These are phyloP conservation scores for Perca flavescens DNA, from an alignment of 2,113 vertebrate species.

Conservation along the genomic window DNA sequence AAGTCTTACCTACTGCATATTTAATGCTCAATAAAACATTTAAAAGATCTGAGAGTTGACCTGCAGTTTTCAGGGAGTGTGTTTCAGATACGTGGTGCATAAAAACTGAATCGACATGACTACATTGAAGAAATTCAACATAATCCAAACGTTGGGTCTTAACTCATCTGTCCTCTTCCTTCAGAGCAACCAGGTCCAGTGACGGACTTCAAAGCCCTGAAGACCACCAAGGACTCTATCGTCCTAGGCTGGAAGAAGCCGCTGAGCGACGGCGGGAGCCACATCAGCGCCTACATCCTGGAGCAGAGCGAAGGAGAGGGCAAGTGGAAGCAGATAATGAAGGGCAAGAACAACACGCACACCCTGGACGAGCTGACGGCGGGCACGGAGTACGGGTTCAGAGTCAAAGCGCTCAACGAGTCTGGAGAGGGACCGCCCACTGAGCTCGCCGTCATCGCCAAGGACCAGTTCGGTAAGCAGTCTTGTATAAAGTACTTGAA, in stretches of 20 bases:
- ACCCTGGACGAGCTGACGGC: conserved; percentile 88
- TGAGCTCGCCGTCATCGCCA: conserved; percentile 91
- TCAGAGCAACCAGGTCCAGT: conserved; percentile 97
- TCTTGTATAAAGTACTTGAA: too few relatives aligned
- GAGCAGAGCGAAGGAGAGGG: conserved; percentile 89
- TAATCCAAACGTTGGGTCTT: background rate
- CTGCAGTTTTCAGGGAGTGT: too few relatives aligned
- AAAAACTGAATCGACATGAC: too few relatives aligned
- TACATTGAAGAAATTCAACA: background rate
- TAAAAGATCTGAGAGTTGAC: too few relatives aligned
- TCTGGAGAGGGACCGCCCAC: conserved; percentile 91
- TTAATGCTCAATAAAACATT: too few relatives aligned
- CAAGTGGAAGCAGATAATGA: conserved; percentile 93
- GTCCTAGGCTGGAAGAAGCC: conserved; percentile 96
- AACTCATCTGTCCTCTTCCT: conserved; percentile 2
- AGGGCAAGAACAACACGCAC: conserved; percentile 88
- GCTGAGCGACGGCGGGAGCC: conserved; percentile 92
- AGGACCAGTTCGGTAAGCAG: conserved; percentile 92
- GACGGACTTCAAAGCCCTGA: conserved; percentile 89
- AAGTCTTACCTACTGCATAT: too few relatives aligned
- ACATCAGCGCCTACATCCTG: conserved; percentile 90
- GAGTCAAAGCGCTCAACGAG: conserved; percentile 94
- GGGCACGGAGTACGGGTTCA: conserved; percentile 93
- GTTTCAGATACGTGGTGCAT: too few relatives aligned
- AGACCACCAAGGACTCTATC: conserved; percentile 91